Evolutionary conservation across 2,888 invertebrate species (phyloP).

Genomic region (Tipula confusa): DNA sequence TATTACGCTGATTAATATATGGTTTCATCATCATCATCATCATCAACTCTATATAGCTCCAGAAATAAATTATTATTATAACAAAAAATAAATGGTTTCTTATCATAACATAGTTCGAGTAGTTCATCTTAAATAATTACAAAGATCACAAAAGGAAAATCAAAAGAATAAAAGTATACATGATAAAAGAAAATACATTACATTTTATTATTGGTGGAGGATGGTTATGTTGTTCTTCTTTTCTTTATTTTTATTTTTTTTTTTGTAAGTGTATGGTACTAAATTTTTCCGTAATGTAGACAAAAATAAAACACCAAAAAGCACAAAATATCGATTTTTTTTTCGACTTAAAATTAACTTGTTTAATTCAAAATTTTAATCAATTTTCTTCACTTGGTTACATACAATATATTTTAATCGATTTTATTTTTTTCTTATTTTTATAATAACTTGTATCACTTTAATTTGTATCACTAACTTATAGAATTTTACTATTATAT

Average conservation of each 20-base stretch:
- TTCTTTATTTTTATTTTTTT: no score
- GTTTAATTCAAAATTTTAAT: neutral
- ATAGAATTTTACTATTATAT: no score
- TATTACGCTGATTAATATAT: no score
- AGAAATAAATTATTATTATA: no score
- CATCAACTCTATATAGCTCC: no score
- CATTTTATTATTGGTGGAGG: neutral
- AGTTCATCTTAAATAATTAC: constrained; percentile 15
- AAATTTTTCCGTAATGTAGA: neutral
- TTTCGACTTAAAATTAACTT: neutral
- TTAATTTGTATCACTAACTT: neutral
- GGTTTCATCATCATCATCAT: no score
- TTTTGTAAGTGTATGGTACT: no score
- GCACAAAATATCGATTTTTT: constrained; percentile 8
- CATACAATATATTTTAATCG: neutral
- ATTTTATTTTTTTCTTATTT: neutral
- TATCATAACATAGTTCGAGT: neutral
- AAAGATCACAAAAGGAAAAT: constrained; percentile 8
- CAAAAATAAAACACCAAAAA: neutral
- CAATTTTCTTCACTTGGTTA: neutral
- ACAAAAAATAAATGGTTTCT: neutral
- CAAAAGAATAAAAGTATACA: neutral
- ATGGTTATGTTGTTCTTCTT: neutral
- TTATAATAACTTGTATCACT: neutral
- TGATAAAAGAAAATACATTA: neutral